Evolutionary conservation across 2,113 vertebrate genomes (phyloP), one percentile per base, ranked within the genome.

Genomic region (Corythaixoides concolor): DNA sequence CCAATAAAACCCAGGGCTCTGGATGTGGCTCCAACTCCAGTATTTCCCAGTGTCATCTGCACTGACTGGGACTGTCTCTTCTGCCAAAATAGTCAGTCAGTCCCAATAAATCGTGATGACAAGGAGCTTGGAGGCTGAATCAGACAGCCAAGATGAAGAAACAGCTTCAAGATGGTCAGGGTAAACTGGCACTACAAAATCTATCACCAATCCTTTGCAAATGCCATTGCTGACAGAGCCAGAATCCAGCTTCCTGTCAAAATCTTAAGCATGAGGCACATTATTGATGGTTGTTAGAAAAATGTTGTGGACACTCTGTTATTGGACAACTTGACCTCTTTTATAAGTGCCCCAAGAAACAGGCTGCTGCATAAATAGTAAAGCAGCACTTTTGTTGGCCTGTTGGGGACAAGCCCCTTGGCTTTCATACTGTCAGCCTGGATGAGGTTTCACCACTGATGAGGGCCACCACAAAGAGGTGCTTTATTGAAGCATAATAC

Each of bases 81-180:
- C 76, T 88, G 88, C 76, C 84, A 91, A 64, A 95, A 76, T 4
- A 69, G 33, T 55, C 58, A 72, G 64, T 68, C 59, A 82, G 32
- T 35, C 26, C 58, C 62, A 91, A 87, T 91, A 96, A 95, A 96
- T 27, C 24, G 20, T 77, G 33, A 47, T 33, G 43, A 87, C 27
- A 50, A 96, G 26, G 66, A 92, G 17, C 18, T 30, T 69, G 69
- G 49, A 67, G 73, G 53, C 53, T 79, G 90, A 92, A 78, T 92
- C 69, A 79, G 64, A 37, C 32, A 50, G 60, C 35, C 55, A 84
- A 92, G 77, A 79, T 95, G 91, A 95, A 91, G 89, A 95, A 95
- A 89, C 16, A 73, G 10, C 22, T 81, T n/a, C 52, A 75, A 63
- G 16, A 50, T 33, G 32, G 76, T 60, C n/a, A 56, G 20, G 15